Percentiles rank a stretch among this genome's conserved stretches.
phyloP scores from a whole-genome alignment of 2,797 vertebrate genomes.

The Amniataba percoides region DNA sequence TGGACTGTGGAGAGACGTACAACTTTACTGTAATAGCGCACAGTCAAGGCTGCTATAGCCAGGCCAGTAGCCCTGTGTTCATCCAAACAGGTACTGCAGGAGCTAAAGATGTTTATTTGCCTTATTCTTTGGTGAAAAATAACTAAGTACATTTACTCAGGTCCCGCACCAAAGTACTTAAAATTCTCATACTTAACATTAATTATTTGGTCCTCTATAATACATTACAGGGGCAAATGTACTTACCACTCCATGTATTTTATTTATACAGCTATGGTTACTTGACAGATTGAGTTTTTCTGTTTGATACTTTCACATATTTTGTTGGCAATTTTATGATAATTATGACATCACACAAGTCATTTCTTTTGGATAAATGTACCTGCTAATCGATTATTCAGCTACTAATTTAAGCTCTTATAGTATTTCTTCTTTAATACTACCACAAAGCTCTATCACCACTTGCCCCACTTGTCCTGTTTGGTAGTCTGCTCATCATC shows the following conservation, averaged over 20 bases:
- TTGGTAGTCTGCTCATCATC: background rate
- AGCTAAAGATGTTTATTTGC: background rate
- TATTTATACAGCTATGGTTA: background rate
- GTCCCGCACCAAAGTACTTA: background rate
- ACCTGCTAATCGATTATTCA: background rate
- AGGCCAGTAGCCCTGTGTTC: conserved; percentile 47
- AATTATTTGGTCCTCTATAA: too few relatives aligned
- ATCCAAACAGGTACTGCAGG: conserved; percentile 75
- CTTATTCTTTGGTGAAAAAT: background rate
- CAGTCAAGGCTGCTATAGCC: conserved; percentile 68
- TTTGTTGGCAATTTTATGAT: background rate
- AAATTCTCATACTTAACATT: too few relatives aligned
- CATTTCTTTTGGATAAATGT: too few relatives aligned
- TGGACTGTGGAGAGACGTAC: conserved; percentile 80
- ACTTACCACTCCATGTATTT: background rate
- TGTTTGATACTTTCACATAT: background rate
- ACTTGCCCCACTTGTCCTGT: background rate
- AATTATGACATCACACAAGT: too few relatives aligned
- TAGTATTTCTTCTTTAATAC: background rate
- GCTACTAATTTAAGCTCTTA: background rate
- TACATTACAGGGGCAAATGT: background rate
- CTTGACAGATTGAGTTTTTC: background rate
- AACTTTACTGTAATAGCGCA: conserved; percentile 73
- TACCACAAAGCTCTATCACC: too few relatives aligned
- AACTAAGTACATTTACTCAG: too few relatives aligned